Percentiles rank a stretch among this genome's conserved stretches.
Conservation (phyloP, 2,888 invertebrate species). For the Eupithecia subfuscata region DNA sequence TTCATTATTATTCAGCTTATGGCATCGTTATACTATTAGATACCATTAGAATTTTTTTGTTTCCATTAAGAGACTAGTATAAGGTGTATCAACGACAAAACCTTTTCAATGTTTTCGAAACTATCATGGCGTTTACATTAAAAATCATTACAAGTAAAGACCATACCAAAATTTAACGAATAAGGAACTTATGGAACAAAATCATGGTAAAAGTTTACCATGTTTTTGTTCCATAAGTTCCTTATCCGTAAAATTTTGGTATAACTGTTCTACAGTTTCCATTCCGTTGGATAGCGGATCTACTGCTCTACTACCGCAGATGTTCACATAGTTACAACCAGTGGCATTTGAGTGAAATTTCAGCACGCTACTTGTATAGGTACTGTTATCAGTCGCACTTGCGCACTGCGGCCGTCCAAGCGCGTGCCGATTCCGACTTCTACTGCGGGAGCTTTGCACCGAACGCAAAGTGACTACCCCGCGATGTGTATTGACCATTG, state of each 20-base stretch:
- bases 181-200: neutral
- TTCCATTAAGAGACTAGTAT: neutral
- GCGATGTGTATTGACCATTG: constrained; percentile 60
- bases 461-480: constrained; percentile 42
- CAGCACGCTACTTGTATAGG: constrained; percentile 12
- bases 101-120: neutral
- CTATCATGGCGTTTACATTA: neutral
- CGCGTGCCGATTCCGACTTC: constrained; percentile 67
- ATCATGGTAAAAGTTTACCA: neutral
- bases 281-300: neutral
- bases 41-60: neutral
- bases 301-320: neutral
- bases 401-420: constrained; percentile 70
- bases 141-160: neutral
- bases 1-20: neutral
- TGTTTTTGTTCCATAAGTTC: too few relatives aligned
- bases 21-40: neutral
- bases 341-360: constrained; percentile 18
- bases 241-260: too few relatives aligned
- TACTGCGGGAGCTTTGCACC: constrained; percentile 51
- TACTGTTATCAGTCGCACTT: constrained; percentile 75
- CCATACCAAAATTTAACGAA: neutral
- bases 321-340: neutral
- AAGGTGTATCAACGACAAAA: neutral
- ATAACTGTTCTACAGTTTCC: too few relatives aligned